phyloP scores from a whole-genome alignment of 2,113 vertebrate species.

The Phyllostomus hastatus region DNA sequence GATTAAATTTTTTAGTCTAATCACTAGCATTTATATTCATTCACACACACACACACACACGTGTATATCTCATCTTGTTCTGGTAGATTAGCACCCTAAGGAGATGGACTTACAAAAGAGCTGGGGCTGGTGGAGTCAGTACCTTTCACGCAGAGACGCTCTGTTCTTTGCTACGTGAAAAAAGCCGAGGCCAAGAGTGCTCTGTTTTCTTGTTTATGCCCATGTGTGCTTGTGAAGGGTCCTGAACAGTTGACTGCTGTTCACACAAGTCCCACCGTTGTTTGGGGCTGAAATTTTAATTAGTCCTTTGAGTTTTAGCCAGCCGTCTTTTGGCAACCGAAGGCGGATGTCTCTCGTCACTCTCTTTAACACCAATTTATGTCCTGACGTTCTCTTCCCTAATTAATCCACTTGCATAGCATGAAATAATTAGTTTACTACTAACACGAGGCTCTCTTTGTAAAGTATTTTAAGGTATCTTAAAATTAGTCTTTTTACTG shows the following conservation, averaged over 20 bases:
- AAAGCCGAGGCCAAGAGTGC: neutral
- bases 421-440: neutral
- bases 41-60: neutral
- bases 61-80: neutral
- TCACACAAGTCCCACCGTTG: neutral
- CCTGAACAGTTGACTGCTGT: neutral
- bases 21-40: neutral
- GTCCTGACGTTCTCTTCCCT: neutral
- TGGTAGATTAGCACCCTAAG: neutral
- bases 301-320: constrained; percentile 12
- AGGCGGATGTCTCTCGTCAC: neutral
- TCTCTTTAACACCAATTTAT: neutral
- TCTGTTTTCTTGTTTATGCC: neutral
- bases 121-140: neutral
- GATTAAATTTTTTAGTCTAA: neutral
- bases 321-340: neutral
- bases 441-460: neutral
- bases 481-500: neutral
- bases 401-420: neutral
- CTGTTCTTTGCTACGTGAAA: neutral
- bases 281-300: constrained; percentile 22
- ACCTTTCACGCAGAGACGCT: neutral
- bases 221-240: neutral
- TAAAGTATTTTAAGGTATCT: neutral
- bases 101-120: neutral